A percentile compares a stretch with the other conserved stretches of the same genome.
phyloP scores from a whole-genome alignment of 2,797 vertebrate genomes.

The Cottoperca gobio region DNA sequence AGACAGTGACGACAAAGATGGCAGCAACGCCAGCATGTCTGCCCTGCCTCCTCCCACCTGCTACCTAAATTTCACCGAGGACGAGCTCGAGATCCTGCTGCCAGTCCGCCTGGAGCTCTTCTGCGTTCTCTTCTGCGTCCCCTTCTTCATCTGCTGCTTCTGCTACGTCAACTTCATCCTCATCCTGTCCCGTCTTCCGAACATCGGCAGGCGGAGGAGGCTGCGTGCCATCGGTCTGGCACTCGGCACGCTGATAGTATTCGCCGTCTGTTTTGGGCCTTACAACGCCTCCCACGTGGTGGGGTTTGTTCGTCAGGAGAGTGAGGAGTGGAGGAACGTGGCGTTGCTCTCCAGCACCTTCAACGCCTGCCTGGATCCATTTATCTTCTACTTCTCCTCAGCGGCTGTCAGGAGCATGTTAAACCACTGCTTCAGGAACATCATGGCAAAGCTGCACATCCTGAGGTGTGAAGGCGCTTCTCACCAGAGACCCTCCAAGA shows the following conservation, averaged over 20 bases:
- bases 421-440: constrained; percentile 67
- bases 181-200: constrained; percentile 83
- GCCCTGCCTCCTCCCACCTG: constrained; percentile 67
- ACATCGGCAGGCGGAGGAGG: constrained; percentile 79
- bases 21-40: neutral
- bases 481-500: constrained; percentile 6
- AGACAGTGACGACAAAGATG: fast-evolving
- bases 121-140: constrained; percentile 87
- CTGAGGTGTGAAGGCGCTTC: constrained; percentile 50
- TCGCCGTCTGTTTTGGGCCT: constrained; percentile 89
- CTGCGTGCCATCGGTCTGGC: constrained; percentile 87
- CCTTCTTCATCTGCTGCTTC: constrained; percentile 87
- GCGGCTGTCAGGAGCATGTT: constrained; percentile 84
- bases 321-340: constrained; percentile 81
- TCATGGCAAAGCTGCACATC: constrained; percentile 68
- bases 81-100: constrained; percentile 83
- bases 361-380: constrained; percentile 90
- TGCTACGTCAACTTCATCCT: constrained; percentile 89
- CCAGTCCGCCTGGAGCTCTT: constrained; percentile 88
- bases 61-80: constrained; percentile 82
- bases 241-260: constrained; percentile 85
- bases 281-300: constrained; percentile 90
- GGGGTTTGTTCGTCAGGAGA: constrained; percentile 79
- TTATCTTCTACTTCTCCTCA: constrained; percentile 93
- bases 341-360: constrained; percentile 88